Conservation (phyloP, 2,888 invertebrate species). For the Pteria penguin region DNA sequence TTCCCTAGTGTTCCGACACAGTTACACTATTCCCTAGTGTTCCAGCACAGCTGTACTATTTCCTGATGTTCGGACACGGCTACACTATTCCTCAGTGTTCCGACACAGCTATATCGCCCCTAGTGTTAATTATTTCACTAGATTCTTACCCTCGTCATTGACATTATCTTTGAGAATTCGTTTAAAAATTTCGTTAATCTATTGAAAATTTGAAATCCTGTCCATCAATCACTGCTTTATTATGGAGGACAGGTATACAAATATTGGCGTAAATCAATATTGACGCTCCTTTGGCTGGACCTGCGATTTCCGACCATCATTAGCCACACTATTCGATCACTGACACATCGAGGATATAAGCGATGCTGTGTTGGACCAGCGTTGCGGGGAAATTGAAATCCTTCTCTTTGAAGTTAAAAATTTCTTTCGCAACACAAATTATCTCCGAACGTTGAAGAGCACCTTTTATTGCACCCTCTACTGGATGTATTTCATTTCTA, state of each 20-base stretch:
- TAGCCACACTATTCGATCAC: neutral
- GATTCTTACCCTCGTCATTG: too few relatives aligned
- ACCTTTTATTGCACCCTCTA: conserved; percentile 14
- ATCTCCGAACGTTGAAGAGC: conserved; percentile 27
- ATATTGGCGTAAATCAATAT: neutral
- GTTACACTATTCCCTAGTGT: too few relatives aligned
- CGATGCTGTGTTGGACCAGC: neutral
- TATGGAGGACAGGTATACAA: neutral
- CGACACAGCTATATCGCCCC: too few relatives aligned
- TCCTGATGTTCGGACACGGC: too few relatives aligned
- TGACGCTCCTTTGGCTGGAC: neutral
- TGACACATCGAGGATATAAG: neutral
- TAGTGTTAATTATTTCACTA: too few relatives aligned
- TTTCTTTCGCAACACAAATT: conserved; percentile 24
- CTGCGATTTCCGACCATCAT: too few relatives aligned
- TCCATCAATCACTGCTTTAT: neutral
- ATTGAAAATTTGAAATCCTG: too few relatives aligned
- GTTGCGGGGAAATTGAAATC: conserved; percentile 34
- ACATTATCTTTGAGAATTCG: too few relatives aligned
- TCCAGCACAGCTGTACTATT: too few relatives aligned
- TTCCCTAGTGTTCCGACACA: too few relatives aligned
- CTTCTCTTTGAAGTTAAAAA: conserved; percentile 31
- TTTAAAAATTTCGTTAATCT: too few relatives aligned
- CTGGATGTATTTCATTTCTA: conserved; percentile 21
- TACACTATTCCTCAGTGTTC: too few relatives aligned